Percentiles rank a stretch among this genome's conserved stretches.
Conservation (phyloP, 2,888 invertebrate genomes). For the Scaptomyza polygonia region DNA sequence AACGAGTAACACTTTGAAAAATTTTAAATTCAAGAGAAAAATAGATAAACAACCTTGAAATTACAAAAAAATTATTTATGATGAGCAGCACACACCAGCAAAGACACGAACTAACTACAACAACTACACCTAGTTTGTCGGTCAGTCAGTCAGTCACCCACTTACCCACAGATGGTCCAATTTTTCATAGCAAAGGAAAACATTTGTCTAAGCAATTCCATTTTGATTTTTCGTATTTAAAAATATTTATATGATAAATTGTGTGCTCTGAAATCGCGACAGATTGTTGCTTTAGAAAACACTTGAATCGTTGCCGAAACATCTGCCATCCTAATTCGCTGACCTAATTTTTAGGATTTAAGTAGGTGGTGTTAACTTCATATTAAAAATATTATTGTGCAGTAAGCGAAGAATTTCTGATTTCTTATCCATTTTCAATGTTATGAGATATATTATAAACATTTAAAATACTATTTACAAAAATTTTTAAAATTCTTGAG, state of each 20-base stretch:
- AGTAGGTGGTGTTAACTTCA: constrained; percentile 15
- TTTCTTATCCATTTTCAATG: background rate
- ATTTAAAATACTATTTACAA: constrained; percentile 4
- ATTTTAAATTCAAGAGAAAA: constrained; percentile 56
- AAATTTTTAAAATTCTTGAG: background rate
- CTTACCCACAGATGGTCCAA: too few species aligned
- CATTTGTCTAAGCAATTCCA: constrained; percentile 52
- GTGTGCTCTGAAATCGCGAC: constrained; percentile 34
- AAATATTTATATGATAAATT: constrained; percentile 46
- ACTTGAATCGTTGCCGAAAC: constrained; percentile 23
- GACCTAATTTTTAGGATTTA: constrained; percentile 43
- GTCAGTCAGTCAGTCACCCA: constrained; percentile 31
- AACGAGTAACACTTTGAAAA: constrained; percentile 40
- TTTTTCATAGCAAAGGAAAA: constrained; percentile 7
- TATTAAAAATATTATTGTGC: background rate
- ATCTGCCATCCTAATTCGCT: constrained; percentile 48
- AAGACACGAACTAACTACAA: constrained; percentile 4
- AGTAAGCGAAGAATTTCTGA: background rate
- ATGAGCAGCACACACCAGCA: constrained; percentile 29
- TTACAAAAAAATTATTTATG: constrained; percentile 65
- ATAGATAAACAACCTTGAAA: constrained; percentile 71
- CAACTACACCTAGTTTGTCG: constrained; percentile 28
- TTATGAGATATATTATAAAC: background rate
- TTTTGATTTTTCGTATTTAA: constrained; percentile 19
- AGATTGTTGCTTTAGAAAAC: constrained; percentile 42